Conservation (phyloP, 2,113 vertebrate genomes). For the Lonchura striata region DNA sequence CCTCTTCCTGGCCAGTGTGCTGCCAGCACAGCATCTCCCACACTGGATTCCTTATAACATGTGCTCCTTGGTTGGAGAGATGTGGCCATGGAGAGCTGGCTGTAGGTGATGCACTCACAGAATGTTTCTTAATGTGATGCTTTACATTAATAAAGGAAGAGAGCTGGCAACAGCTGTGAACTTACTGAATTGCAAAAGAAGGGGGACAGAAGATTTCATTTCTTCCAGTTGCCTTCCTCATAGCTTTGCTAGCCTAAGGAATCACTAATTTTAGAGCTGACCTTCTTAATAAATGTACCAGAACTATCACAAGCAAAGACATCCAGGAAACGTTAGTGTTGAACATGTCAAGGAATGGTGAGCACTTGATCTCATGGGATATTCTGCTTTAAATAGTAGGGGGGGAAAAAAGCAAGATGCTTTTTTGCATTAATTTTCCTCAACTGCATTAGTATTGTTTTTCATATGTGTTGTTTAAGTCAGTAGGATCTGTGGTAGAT, state of each 20-base stretch:
- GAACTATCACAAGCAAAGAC: constrained; percentile 28
- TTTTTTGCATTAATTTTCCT: not conserved
- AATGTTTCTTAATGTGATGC: not conserved
- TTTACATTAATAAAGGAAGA: not conserved
- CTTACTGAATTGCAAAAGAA: constrained; percentile 46
- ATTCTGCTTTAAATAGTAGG: not conserved
- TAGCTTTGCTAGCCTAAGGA: constrained; percentile 63
- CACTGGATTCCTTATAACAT: rapidly evolving
- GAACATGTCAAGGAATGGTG: not conserved
- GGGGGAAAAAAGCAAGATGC: not conserved
- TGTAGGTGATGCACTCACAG: not conserved
- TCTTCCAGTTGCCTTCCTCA: constrained; percentile 62
- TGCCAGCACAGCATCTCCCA: not conserved
- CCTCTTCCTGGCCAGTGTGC: not conserved
- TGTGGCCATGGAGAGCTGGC: not conserved
- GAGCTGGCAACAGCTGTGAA: not conserved
- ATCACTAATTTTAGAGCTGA: constrained; percentile 60
- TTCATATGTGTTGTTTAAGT: not conserved
- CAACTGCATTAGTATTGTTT: not conserved
- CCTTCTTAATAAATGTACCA: constrained; percentile 61
- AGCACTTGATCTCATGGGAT: not conserved
- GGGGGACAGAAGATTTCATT: constrained; percentile 21
- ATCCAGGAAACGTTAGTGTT: constrained; percentile 3
- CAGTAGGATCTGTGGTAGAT: not conserved
- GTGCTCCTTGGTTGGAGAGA: not conserved